These are phyloP conservation scores for Listronotus bonariensis DNA, from an alignment of 1,140 invertebrate species.

Conservation along the genomic window DNA sequence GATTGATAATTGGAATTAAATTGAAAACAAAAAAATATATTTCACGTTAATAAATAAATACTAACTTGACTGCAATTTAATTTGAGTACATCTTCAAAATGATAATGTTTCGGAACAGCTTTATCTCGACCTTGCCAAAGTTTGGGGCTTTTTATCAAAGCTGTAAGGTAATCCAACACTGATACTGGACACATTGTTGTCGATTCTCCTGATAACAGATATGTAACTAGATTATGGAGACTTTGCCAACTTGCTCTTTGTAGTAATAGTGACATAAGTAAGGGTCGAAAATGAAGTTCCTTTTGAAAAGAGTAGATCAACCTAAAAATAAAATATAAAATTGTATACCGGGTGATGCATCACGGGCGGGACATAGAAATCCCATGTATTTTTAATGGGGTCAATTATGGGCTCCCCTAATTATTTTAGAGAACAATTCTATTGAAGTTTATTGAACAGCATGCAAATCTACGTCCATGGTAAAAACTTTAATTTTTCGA, in stretches of 20 bases:
- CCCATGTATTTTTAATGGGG: no score
- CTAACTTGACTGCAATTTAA: conserved; percentile 67
- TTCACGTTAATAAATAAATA: neutral
- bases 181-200: conserved; percentile 69
- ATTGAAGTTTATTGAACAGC: no score
- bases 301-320: conserved; percentile 65
- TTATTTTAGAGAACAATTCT: no score
- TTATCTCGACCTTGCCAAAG: conserved; percentile 94
- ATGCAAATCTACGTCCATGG: no score
- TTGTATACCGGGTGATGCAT: no score
- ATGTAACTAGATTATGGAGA: conserved; percentile 72
- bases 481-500: no score
- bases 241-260: conserved; percentile 91
- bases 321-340: conserved; percentile 52
- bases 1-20: no score
- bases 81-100: conserved; percentile 72
- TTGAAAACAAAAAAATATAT: neutral
- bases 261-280: conserved; percentile 82
- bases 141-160: conserved; percentile 85
- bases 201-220: conserved; percentile 60
- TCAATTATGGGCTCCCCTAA: no score
- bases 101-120: conserved; percentile 78
- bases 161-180: conserved; percentile 88
- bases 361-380: no score
- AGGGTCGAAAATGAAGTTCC: conserved; percentile 69